A percentile compares a stretch with the other conserved stretches of the same genome.
These are phyloP conservation scores for Cheracebus regulus DNA, from an alignment of 2,797 vertebrate genomes.

Conservation along the genomic window DNA sequence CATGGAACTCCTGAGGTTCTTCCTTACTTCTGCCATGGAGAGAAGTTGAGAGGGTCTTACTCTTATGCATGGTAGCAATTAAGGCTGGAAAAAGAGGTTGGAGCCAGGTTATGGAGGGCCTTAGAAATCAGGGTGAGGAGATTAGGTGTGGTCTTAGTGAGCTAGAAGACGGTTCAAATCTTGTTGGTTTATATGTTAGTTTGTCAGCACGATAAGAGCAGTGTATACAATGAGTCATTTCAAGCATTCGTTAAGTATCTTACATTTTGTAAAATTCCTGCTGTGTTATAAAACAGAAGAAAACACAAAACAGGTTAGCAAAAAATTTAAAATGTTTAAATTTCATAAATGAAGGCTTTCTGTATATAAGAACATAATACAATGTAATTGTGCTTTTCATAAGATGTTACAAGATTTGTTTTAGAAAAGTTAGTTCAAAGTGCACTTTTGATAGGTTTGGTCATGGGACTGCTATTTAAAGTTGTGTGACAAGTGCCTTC, in stretches of 20 bases:
- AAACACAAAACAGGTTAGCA: background rate
- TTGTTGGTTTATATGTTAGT: background rate
- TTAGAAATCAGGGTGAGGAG: background rate
- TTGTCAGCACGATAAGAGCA: background rate
- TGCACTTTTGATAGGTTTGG: background rate
- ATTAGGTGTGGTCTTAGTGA: background rate
- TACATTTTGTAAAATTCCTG: background rate
- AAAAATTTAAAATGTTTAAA: slow-evolving; percentile 10
- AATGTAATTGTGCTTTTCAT: background rate
- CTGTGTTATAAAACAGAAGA: background rate
- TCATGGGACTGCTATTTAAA: background rate
- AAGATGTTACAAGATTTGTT: background rate
- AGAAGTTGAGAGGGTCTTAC: background rate
- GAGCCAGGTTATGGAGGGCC: background rate
- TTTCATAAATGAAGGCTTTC: background rate
- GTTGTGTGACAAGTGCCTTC: background rate
- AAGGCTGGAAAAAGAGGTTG: background rate
- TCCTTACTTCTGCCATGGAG: background rate
- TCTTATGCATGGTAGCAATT: background rate
- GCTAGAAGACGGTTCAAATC: background rate
- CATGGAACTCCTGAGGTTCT: background rate
- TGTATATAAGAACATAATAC: background rate
- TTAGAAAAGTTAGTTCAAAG: background rate
- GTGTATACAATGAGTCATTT: background rate
- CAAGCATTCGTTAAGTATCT: background rate